These are phyloP conservation scores for Chiroxiphia lanceolata DNA, from an alignment of 2,797 vertebrate species.

Conservation along the genomic window DNA sequence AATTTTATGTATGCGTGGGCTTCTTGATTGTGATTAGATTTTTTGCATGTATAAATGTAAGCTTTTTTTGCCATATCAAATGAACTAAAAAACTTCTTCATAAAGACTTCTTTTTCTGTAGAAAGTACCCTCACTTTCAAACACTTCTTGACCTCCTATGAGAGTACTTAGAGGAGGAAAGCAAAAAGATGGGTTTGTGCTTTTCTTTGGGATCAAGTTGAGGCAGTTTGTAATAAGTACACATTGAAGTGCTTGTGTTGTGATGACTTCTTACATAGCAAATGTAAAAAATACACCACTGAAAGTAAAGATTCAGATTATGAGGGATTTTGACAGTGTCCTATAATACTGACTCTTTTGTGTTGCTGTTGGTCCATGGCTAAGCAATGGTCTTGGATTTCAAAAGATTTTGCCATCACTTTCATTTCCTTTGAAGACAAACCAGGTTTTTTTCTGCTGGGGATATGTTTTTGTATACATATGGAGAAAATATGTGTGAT, in stretches of 20 bases:
- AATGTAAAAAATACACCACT: neutral
- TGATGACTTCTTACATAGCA: neutral
- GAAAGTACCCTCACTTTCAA: neutral
- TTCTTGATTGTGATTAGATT: neutral
- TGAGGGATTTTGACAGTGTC: neutral
- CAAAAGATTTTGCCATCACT: neutral
- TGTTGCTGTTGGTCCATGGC: neutral
- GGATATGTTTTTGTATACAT: neutral
- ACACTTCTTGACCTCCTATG: neutral
- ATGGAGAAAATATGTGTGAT: neutral
- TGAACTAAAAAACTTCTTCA: neutral
- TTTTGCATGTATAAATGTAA: neutral
- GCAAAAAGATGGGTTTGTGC: neutral
- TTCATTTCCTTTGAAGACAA: neutral
- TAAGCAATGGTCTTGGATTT: neutral
- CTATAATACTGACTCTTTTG: accelerated
- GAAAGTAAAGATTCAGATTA: neutral
- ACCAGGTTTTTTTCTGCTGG: neutral
- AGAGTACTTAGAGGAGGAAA: neutral
- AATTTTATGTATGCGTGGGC: accelerated
- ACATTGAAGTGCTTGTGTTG: neutral
- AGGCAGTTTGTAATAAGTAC: neutral
- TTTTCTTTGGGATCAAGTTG: neutral
- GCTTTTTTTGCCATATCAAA: neutral
- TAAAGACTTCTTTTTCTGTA: neutral